Evolutionary conservation across 1,140 invertebrate species (phyloP).

Genomic region (Drosophila insularis): DNA sequence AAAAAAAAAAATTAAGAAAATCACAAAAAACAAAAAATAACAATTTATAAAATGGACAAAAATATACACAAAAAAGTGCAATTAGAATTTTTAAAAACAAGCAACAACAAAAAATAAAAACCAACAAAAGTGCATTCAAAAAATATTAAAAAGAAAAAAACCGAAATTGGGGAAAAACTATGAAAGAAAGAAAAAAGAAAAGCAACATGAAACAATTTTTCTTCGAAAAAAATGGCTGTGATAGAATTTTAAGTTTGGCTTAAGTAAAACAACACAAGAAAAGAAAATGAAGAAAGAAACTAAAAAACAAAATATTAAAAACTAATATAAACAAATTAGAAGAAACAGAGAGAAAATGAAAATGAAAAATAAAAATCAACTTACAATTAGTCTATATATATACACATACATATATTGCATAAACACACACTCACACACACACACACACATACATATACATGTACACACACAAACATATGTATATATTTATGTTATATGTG

Average conservation of each 20-base stretch:
- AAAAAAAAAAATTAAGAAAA: slow-evolving; percentile 36
- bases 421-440: not conserved
- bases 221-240: slow-evolving; percentile 70
- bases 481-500: not conserved
- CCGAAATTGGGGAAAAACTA: slow-evolving; percentile 44
- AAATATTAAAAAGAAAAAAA: slow-evolving; percentile 36
- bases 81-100: slow-evolving; percentile 78
- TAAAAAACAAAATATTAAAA: slow-evolving; percentile 12
- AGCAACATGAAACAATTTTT: slow-evolving; percentile 51
- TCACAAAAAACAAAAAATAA: slow-evolving; percentile 19
- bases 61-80: slow-evolving; percentile 71
- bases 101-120: slow-evolving; percentile 55
- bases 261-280: slow-evolving; percentile 21
- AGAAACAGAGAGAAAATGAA: not conserved
- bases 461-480: not conserved
- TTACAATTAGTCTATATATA: not conserved
- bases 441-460: not conserved
- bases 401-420: not conserved
- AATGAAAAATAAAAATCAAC: slow-evolving; percentile 12
- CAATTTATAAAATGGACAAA: slow-evolving; percentile 49
- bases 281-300: slow-evolving; percentile 28
- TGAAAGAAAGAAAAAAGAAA: slow-evolving; percentile 30
- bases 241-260: slow-evolving; percentile 69
- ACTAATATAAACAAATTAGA: slow-evolving; percentile 5
- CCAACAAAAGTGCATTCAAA: slow-evolving; percentile 74